These are phyloP conservation scores for Apis laboriosa DNA, from an alignment of 1,140 invertebrate genomes.

Conservation along the genomic window DNA sequence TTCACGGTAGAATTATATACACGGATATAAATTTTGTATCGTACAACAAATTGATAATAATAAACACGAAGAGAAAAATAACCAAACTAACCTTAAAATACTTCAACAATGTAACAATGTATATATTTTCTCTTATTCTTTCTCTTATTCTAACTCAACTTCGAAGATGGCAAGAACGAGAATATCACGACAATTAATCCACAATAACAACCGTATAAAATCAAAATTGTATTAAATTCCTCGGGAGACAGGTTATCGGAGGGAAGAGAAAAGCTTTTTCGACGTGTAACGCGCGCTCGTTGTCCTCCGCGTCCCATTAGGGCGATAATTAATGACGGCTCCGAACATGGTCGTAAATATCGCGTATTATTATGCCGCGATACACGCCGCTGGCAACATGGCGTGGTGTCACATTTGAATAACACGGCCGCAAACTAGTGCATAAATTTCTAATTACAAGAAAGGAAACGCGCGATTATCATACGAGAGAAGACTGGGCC, in stretches of 20 bases:
- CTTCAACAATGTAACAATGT: too few species aligned
- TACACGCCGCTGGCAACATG: slow-evolving; percentile 55
- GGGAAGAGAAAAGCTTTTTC: slow-evolving; percentile 20
- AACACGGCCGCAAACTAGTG: slow-evolving; percentile 77
- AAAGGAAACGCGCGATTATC: slow-evolving; percentile 61
- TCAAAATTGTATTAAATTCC: background rate
- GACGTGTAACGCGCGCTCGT: slow-evolving; percentile 47
- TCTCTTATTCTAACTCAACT: background rate
- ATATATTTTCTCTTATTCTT: too few species aligned
- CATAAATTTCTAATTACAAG: slow-evolving; percentile 81
- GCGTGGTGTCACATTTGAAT: slow-evolving; percentile 79
- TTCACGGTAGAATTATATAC: too few species aligned
- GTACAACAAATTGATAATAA: too few species aligned
- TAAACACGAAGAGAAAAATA: too few species aligned
- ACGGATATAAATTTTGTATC: too few species aligned
- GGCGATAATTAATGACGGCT: slow-evolving; percentile 75
- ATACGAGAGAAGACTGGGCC: background rate
- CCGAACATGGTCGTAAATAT: slow-evolving; percentile 69
- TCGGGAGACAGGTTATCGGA: background rate
- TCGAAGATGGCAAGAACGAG: background rate
- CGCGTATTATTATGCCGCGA: slow-evolving; percentile 65
- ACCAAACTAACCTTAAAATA: background rate
- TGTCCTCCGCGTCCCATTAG: slow-evolving; percentile 71
- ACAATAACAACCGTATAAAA: rapidly evolving
- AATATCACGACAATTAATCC: background rate